Evolutionary conservation across 2,888 invertebrate species (phyloP).

Genomic region (Protodeltote pygarga): DNA sequence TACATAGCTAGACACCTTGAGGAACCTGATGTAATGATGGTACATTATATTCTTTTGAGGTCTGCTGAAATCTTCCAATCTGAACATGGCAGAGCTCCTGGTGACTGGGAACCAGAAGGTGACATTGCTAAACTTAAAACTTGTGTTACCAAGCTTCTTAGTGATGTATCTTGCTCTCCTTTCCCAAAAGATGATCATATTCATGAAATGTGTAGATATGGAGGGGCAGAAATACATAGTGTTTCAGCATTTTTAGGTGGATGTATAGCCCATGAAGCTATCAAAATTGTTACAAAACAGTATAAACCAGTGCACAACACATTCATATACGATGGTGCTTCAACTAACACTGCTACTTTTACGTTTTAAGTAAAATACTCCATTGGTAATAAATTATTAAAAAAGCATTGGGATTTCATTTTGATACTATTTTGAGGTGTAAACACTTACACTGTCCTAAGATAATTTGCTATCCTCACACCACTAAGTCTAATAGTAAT

Average conservation of each 20-base stretch:
- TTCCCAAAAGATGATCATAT: conserved; percentile 96
- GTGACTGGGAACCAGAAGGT: conserved; percentile 95
- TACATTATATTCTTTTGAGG: conserved; percentile 95
- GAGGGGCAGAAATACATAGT: conserved; percentile 97
- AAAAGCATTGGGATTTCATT: conserved; percentile 31
- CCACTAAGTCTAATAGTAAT: no score
- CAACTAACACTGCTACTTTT: conserved; percentile 94
- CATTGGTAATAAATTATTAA: conserved; percentile 50
- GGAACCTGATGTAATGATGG: conserved; percentile 94
- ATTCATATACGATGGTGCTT: conserved; percentile 97
- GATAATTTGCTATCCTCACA: no score
- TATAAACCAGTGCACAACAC: conserved; percentile 98
- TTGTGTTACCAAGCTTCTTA: conserved; percentile 90
- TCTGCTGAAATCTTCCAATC: conserved; percentile 96
- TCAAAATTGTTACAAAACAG: conserved; percentile 97
- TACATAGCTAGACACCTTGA: conserved; percentile 90
- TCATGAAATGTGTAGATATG: conserved; percentile 98
- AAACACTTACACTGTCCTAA: no score
- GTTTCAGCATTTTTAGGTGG: conserved; percentile 97
- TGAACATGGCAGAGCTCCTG: conserved; percentile 96
- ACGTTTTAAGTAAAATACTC: conserved; percentile 85
- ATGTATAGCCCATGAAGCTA: conserved; percentile 97
- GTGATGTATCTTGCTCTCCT: conserved; percentile 94
- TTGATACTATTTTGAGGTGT: no score
- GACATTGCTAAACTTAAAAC: conserved; percentile 96